phyloP scores from a whole-genome alignment of 2,113 vertebrate species.

The Odocoileus virginianus region DNA sequence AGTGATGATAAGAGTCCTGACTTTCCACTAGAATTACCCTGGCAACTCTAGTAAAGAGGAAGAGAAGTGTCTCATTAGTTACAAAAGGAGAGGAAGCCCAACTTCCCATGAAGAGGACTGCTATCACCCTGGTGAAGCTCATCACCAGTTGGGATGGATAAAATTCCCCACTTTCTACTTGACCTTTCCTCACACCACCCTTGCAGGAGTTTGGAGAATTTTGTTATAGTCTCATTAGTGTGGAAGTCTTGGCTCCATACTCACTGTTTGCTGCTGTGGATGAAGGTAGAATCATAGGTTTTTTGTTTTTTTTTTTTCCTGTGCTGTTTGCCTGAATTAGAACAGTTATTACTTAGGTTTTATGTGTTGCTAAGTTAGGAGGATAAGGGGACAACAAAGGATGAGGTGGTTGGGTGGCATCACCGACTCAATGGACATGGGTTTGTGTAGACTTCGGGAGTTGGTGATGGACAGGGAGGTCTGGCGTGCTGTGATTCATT shows the following conservation, averaged over 20 bases:
- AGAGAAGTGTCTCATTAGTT: not conserved
- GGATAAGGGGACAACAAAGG: too few species aligned
- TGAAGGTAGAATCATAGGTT: not conserved
- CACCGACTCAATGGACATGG: too few species aligned
- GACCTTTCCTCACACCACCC: not conserved
- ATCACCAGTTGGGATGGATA: not conserved
- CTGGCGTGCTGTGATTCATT: too few species aligned
- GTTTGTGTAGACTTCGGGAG: too few species aligned
- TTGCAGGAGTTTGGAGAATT: not conserved
- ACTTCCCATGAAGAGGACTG: not conserved
- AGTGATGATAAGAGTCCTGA: not conserved
- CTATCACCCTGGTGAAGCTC: not conserved
- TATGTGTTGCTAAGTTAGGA: not conserved
- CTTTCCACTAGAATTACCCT: not conserved
- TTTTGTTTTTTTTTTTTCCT: not conserved
- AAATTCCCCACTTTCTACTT: not conserved
- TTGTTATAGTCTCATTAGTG: not conserved
- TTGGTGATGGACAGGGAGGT: too few species aligned
- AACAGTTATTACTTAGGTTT: not conserved
- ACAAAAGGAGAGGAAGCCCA: not conserved
- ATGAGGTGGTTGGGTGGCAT: too few species aligned
- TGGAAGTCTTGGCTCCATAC: not conserved
- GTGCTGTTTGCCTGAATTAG: not conserved
- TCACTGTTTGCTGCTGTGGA: not conserved
- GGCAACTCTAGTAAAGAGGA: not conserved